phyloP scores from a whole-genome alignment of 2,113 vertebrate species.

The Ranitomeya imitator region DNA sequence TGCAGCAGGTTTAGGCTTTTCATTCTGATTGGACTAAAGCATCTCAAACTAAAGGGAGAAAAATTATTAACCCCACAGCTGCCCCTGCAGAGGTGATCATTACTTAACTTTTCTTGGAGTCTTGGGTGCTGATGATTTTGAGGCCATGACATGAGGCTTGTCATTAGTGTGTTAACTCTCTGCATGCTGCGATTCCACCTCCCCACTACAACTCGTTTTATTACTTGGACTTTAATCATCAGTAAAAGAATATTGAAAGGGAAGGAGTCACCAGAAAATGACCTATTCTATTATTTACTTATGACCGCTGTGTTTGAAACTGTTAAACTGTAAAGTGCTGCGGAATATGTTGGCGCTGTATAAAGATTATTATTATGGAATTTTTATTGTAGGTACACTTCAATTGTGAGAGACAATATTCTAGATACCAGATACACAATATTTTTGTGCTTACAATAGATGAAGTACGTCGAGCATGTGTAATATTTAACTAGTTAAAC shows the following conservation, averaged over 20 bases:
- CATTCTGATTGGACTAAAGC: slow-evolving; percentile 25
- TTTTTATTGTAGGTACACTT: no score
- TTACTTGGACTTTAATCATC: neutral
- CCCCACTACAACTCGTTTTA: neutral
- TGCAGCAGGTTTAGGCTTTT: slow-evolving; percentile 25
- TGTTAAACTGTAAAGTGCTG: no score
- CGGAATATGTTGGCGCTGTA: no score
- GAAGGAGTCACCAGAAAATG: no score
- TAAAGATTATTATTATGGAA: no score
- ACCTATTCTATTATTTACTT: no score
- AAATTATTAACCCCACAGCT: neutral
- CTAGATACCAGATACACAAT: neutral
- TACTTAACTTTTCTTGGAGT: neutral
- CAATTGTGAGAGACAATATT: no score
- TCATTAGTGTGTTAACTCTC: neutral
- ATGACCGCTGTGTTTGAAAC: no score
- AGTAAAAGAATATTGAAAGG: neutral
- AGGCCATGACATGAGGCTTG: neutral
- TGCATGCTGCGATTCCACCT: neutral
- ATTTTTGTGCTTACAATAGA: neutral
- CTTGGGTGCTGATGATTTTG: neutral
- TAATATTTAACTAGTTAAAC: neutral
- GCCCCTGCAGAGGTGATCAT: neutral
- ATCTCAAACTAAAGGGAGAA: slow-evolving; percentile 9
- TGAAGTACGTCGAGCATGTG: neutral